phyloP scores from a whole-genome alignment of 2,888 invertebrate genomes.

The Hypena proboscidalis region DNA sequence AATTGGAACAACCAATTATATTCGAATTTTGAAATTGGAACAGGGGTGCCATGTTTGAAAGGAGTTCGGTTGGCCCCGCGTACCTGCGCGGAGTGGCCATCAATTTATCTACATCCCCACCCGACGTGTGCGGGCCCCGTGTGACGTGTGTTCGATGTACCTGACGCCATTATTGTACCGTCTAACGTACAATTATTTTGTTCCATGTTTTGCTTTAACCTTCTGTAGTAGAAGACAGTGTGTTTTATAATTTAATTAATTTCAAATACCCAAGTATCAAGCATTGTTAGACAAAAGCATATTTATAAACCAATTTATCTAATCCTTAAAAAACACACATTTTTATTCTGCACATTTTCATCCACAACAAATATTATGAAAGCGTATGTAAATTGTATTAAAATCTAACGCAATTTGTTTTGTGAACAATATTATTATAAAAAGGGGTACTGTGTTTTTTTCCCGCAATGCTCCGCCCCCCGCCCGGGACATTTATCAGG shows the following conservation, averaged over 20 bases:
- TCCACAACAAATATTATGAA: conserved; percentile 5
- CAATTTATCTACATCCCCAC: conserved; percentile 70
- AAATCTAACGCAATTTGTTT: conserved; percentile 51
- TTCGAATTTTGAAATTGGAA: conserved; percentile 37
- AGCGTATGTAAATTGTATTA: conserved; percentile 33
- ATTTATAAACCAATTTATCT: too few species aligned
- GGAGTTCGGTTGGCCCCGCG: conserved; percentile 56
- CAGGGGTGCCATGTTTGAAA: conserved; percentile 58
- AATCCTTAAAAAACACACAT: too few species aligned
- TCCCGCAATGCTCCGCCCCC: conserved; percentile 62
- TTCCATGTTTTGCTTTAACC: conserved; percentile 1
- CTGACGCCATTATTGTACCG: conserved; percentile 65
- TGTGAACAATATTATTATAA: conserved; percentile 65
- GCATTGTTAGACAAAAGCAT: too few species aligned
- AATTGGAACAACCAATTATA: conserved; percentile 36
- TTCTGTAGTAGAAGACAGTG: too few species aligned
- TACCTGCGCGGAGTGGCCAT: conserved; percentile 74
- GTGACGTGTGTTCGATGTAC: conserved; percentile 58
- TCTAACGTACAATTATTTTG: conserved; percentile 41
- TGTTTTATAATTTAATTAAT: neutral
- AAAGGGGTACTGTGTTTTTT: conserved; percentile 69
- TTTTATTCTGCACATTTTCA: neutral
- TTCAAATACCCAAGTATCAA: too few species aligned
- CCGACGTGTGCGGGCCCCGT: conserved; percentile 57
- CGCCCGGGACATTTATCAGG: conserved; percentile 86